A percentile compares a stretch with the other conserved stretches of the same genome.
These are phyloP conservation scores for Noctua comes DNA, from an alignment of 2,888 invertebrate genomes.

Conservation along the genomic window DNA sequence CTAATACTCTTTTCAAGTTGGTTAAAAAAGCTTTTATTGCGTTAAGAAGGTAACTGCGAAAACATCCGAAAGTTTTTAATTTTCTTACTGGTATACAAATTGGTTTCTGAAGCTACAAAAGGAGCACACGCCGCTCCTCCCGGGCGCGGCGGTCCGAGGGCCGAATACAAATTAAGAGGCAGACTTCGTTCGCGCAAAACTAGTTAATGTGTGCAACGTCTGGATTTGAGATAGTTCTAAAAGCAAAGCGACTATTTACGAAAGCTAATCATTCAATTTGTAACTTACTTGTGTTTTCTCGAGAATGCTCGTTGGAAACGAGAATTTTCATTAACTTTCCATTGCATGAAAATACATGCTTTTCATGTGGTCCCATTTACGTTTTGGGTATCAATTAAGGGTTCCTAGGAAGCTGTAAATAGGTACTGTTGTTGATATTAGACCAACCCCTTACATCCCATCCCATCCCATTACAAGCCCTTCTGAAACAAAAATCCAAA, in stretches of 20 bases:
- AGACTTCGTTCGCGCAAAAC: constrained; percentile 81
- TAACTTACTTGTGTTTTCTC: constrained; percentile 56
- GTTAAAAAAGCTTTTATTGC: constrained; percentile 76
- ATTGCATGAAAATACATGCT: not conserved
- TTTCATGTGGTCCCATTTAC: not conserved
- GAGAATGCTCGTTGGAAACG: constrained; percentile 13
- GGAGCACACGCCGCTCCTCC: constrained; percentile 82
- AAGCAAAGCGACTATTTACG: constrained; percentile 70
- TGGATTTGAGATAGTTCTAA: constrained; percentile 80
- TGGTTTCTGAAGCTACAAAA: constrained; percentile 87
- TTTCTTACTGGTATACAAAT: constrained; percentile 88
- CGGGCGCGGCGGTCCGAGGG: constrained; percentile 78
- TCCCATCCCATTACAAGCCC: too few relatives aligned
- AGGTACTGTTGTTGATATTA: not conserved
- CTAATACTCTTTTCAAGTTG: constrained; percentile 60
- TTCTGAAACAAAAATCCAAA: not conserved
- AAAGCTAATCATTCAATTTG: constrained; percentile 72
- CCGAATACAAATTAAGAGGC: constrained; percentile 88
- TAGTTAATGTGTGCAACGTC: constrained; percentile 85
- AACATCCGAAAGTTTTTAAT: constrained; percentile 85
- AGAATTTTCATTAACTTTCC: not conserved
- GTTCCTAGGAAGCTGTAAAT: not conserved
- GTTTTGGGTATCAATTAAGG: constrained; percentile 1
- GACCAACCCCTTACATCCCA: not conserved
- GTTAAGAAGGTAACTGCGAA: constrained; percentile 76